These are phyloP conservation scores for Phortica magna DNA, from an alignment of 2,888 invertebrate genomes.

Conservation along the genomic window DNA sequence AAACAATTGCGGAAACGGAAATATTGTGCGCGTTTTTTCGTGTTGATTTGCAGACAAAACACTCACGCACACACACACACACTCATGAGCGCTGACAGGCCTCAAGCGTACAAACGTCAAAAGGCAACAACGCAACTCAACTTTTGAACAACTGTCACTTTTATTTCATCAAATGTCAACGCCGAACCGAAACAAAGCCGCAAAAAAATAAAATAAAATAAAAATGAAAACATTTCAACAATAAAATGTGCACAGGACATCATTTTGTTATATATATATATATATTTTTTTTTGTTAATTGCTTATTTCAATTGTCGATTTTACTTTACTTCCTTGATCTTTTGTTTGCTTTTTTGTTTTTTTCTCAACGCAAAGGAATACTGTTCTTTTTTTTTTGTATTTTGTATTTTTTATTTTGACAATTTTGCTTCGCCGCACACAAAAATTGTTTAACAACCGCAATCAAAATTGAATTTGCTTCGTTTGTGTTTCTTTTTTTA, in stretches of 20 bases:
- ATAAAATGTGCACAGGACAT: conserved; percentile 33
- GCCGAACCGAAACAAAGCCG: conserved; percentile 69
- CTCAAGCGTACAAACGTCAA: conserved; percentile 22
- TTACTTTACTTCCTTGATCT: conserved; percentile 52
- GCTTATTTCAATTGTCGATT: conserved; percentile 70
- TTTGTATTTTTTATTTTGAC: conserved; percentile 54
- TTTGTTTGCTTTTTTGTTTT: conserved; percentile 36
- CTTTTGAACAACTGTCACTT: conserved; percentile 70
- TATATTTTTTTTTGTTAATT: conserved; percentile 62
- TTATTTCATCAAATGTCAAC: conserved; percentile 72
- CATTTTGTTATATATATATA: too few species aligned
- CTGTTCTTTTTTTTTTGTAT: conserved; percentile 36
- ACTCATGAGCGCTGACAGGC: background rate
- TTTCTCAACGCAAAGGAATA: background rate
- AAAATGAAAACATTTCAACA: background rate
- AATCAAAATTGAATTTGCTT: conserved; percentile 64
- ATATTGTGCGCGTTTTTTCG: conserved; percentile 63
- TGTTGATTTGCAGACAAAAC: conserved; percentile 67
- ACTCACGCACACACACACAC: conserved; percentile 55
- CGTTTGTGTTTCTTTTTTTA: conserved; percentile 1
- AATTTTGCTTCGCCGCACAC: conserved; percentile 49
- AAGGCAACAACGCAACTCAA: conserved; percentile 55
- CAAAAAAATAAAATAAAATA: conserved; percentile 41
- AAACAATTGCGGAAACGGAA: conserved; percentile 67
- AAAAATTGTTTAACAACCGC: conserved; percentile 67